phyloP scores from a whole-genome alignment of 2,888 invertebrate genomes.

The Helicoverpa assulta region DNA sequence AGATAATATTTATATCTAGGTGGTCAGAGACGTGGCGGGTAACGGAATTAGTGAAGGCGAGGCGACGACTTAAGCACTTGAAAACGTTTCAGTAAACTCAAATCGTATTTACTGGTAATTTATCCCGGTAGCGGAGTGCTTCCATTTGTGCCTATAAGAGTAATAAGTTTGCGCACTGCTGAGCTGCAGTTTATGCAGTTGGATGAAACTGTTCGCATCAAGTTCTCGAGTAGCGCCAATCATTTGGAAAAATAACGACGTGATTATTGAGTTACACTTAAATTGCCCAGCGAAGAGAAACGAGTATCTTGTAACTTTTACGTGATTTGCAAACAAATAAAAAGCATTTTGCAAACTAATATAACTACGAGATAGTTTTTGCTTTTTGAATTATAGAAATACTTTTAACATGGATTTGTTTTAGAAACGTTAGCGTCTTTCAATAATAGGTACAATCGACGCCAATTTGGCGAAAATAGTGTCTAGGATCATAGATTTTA shows the following conservation, averaged over 20 bases:
- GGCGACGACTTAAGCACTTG: slow-evolving; percentile 21
- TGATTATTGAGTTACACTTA: neutral
- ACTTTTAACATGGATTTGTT: too few species aligned
- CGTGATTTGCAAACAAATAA: too few species aligned
- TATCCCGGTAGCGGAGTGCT: slow-evolving; percentile 26
- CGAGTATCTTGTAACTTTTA: neutral
- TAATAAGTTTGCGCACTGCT: slow-evolving; percentile 10
- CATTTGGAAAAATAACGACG: neutral
- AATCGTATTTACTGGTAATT: slow-evolving; percentile 47
- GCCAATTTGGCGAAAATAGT: too few species aligned
- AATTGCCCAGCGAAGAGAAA: neutral
- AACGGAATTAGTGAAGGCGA: slow-evolving; percentile 11
- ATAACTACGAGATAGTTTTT: too few species aligned
- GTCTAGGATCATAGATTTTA: too few species aligned
- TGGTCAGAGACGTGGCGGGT: slow-evolving; percentile 9
- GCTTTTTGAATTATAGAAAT: too few species aligned
- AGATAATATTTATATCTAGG: neutral
- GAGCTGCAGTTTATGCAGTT: neutral
- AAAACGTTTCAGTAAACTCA: slow-evolving; percentile 21
- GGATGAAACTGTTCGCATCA: neutral
- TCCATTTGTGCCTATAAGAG: slow-evolving; percentile 38
- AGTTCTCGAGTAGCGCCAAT: slow-evolving; percentile 3
- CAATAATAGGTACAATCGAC: too few species aligned
- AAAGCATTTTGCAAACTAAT: too few species aligned
- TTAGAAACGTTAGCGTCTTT: too few species aligned